Evolutionary conservation across 2,113 vertebrate genomes (phyloP), one percentile per base, ranked within the genome.

Genomic region (Aviceda subcristata): DNA sequence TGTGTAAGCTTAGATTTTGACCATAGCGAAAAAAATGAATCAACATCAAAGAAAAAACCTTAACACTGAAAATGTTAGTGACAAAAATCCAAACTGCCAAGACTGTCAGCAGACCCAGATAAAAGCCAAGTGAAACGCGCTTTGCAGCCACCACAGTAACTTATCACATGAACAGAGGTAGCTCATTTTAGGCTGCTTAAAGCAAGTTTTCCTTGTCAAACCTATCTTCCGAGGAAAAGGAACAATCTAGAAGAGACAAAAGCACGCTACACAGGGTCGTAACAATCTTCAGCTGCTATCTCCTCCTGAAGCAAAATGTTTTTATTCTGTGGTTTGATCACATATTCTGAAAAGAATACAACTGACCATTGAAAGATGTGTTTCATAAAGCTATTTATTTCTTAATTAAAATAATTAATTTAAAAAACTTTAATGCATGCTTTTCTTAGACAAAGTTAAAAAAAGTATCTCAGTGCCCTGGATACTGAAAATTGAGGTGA

Each of bases 111-210:
- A 15, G 15, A 5, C 3, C 48, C 66, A 46, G 38, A 14, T 3
- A 12, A 41, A 34, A 21, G 16, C 34, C 11, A 30, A 17, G 55
- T 2, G 26, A 16, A 10, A 18, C 0, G 1, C 3, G 15, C 41
- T 24, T 8, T 45, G n/a, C 36, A 43, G 62, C 9, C 45, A 11
- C 29, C 39, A 41, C 45, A 17, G 53, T 9, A 43, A 43, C 63
- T 20, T 24, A 9, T 20, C 43, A 10, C 20, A n/a, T 0, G 2
- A 59, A 15, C 21, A 10, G 34, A 45, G 17, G 17, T 9, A 24
- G 63, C 53, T 32, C 38, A 7, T 19, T 43, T 16, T 10, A 32
- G 34, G 39, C 32, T 34, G 32, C 32, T 5, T 11, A 11, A 29
- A 53, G 85, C 21, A 45, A 21, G 39, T 36, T 46, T 30, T 26